Base-by-base conservation (phyloP, 92 coral and sea anemone genomes). In the Muricea muricata region DNA sequence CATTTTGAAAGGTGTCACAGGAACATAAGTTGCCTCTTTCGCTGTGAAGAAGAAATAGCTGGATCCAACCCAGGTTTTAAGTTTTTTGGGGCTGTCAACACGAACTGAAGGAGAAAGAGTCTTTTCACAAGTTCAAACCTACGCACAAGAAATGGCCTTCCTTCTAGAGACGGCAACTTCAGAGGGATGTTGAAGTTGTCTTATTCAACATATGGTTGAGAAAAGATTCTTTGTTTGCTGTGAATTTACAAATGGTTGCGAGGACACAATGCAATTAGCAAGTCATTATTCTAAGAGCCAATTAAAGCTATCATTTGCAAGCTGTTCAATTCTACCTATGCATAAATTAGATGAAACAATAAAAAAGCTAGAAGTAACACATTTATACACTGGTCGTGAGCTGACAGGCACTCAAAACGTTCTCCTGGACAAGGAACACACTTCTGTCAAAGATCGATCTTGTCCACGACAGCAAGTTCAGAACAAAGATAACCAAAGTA, bases 211-310 rank as follows among this genome's bases (percentile, higher is more conserved):
- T 78, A 33, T 78, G 83, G 83, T 56, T 58, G 15, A 78, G 83
- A 78, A 75, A 75, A 78, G 71, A 57, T 29, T 78, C 83, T 78
- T 78, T 78, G 71, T 78, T 78, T 78, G 50, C 70, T 57, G 42
- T 78, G 69, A 78, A 56, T 78, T 78, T 58, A 57, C 83, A 56
- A 78, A 78, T 78, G 83, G 81, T 58, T 78, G 83, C 83, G 83
- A 78, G 70, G 83, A 58, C 70, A 97, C 99, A 97, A 97, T 97
- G 98, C 90, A 97, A 97, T 97, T 97, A 97, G 93, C 89, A 83
- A 60, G 94, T 86, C 87, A 97, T 97, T 94, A 94, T 92, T 93
- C 93, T 97, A 92, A 90, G 98, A 91, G 95, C 98, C 99, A 97
- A 97, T 97, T 97, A 97, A 94, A 78, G 83, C 61, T 52, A 78